Base-by-base conservation (phyloP, 2,888 invertebrate genomes). In the Hoplodrina ambigua region DNA sequence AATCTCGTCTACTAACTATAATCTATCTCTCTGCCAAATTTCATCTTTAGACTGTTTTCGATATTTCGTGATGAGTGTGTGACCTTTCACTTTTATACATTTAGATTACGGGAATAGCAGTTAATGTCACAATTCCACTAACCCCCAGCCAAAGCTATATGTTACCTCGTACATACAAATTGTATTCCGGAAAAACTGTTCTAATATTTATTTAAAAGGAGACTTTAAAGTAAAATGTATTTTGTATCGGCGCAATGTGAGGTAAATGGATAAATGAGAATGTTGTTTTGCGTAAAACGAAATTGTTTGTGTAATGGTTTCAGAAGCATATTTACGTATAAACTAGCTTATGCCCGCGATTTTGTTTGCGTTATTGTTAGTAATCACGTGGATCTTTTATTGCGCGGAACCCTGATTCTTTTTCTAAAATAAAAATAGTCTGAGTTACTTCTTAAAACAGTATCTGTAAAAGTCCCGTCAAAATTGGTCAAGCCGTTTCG, bases 171-270 rank as follows among this genome's bases (percentile, higher is more conserved):
- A 58, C 50, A 72, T 41, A 68, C 44, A 71, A 60, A 70, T 63
- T 56, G 37, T 70, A 55, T 68, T 57, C 10, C n/a, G 37, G 65
- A 46, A 64, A 79, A 62, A 66, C 65, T 19, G 15, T 30, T 37
- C 17, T 25, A 56, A 59, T 37, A 59, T 78, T 73, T 82, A 68
- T 73, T 41, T 61, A 52, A 77, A 73, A 33, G n/a, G 44, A 58
- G 62, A 61, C 44, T 78, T 70, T 67, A 62, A 66, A 68, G 57
- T 54, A 50, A 56, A 69, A 65, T 69, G 17, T 57, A 69, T 70
- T 73, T 70, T 49, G 15, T 62, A 56, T 67, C 52, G 19, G 41
- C 52, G 10, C 53, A 63, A 56, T 69, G 33, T 65, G 49, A 56
- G 50, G 54, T 67, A 66, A 57, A 69, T 57, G 17, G 69, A 33